These are phyloP conservation scores for Acanthosoma haemorrhoidale DNA, from an alignment of 2,888 invertebrate genomes.

Conservation along the genomic window DNA sequence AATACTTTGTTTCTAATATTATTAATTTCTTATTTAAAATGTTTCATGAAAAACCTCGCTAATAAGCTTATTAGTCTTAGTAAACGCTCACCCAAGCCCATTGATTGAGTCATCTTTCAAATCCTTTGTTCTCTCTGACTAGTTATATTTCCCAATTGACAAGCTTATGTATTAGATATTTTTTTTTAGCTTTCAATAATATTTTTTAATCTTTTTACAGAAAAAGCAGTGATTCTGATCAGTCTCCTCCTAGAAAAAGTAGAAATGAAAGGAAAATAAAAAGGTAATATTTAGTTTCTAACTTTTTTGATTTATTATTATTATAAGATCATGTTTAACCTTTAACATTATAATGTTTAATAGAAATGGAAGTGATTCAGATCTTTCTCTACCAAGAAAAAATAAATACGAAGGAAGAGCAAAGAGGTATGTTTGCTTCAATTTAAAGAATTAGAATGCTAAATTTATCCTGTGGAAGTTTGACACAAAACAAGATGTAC, in stretches of 20 bases:
- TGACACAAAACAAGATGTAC: too few species aligned
- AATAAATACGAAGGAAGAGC: background rate
- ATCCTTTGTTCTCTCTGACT: too few species aligned
- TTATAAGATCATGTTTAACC: too few species aligned
- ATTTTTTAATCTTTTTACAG: background rate
- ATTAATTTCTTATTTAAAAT: too few species aligned
- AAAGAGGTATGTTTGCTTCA: too few species aligned
- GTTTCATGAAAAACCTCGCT: too few species aligned
- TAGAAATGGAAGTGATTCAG: constrained; percentile 28
- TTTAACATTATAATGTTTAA: background rate
- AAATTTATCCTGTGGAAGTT: too few species aligned
- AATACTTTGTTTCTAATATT: background rate
- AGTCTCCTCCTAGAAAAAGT: constrained; percentile 35
- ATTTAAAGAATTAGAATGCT: too few species aligned
- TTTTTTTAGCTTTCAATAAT: background rate
- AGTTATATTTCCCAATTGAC: background rate
- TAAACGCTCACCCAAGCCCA: too few species aligned
- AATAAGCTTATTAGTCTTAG: too few species aligned
- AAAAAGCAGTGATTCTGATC: constrained; percentile 32
- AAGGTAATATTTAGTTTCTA: background rate
- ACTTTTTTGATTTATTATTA: too few species aligned
- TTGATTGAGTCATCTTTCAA: too few species aligned
- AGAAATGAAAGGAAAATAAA: background rate
- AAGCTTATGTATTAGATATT: background rate
- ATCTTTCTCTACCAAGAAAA: constrained; percentile 36